Evolutionary conservation across 2,888 invertebrate species (phyloP).

Genomic region (Sarcophaga rosellei): DNA sequence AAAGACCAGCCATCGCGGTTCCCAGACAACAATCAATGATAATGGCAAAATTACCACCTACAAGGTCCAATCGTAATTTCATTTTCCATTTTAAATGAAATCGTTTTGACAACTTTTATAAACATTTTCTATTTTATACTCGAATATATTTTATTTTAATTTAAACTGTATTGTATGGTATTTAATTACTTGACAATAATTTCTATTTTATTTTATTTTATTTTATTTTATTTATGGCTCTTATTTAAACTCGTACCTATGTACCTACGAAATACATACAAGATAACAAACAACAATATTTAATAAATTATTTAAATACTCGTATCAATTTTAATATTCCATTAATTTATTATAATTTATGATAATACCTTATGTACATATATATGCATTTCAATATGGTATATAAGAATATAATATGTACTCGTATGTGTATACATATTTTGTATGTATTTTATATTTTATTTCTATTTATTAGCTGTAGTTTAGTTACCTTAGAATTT

Average conservation of each 20-base stretch:
- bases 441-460: too few relatives aligned
- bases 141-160: conserved; percentile 1
- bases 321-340: conserved; percentile 8
- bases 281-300: conserved; percentile 1
- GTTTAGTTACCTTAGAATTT: too few relatives aligned
- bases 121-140: background rate
- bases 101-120: conserved; percentile 7
- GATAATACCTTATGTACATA: too few relatives aligned
- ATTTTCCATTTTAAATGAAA: background rate
- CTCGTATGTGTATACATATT: too few relatives aligned
- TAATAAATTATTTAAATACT: conserved; percentile 51
- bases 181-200: conserved; percentile 18
- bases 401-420: too few relatives aligned
- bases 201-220: conserved; percentile 16
- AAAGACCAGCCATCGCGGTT: conserved; percentile 82
- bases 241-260: background rate
- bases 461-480: too few relatives aligned
- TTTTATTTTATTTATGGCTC: conserved; percentile 4
- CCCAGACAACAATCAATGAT: conserved; percentile 87
- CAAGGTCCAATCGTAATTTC: conserved; percentile 76
- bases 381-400: too few relatives aligned
- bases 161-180: background rate
- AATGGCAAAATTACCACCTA: conserved; percentile 88
- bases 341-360: too few relatives aligned
- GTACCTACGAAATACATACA: background rate